Evolutionary conservation across 2,888 invertebrate species (phyloP), one percentile per base, ranked within the genome.

Genomic region (Scrobipalpa atriplicella): DNA sequence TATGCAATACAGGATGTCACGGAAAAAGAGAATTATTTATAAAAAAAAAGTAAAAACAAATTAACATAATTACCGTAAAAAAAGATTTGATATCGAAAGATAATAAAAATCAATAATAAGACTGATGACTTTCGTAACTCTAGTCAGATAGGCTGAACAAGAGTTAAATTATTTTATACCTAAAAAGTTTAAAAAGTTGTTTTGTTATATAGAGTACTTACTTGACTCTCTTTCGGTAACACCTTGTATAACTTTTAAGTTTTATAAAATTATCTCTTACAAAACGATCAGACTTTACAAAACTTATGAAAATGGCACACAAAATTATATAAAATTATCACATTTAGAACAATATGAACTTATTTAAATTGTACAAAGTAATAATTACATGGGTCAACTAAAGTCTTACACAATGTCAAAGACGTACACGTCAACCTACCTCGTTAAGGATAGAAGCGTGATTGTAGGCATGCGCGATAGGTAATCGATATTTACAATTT

Each of bases 221-320:
- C 10, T 1, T 43, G 13, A 3, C 3, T 13, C 11, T 3, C n/a
- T 47, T 16, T 47, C 13, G n/a, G 6, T 47, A 47, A 41, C 5
- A 3, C 1, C 11, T 10, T 1, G 1, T 41, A 41, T 1, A 43
- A n/a, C 43, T 43, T 41, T n/a, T 6, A 16, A 47, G 16, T 56
- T 13, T 11, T 21, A 18, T 54, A 6, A 54, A 7, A 54, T 7
- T 21, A 56, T 13, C 29, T 21, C 21, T 62, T 56, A 66, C 19
- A 66, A 54, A 36, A n/a, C 21, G 51, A 66, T 60, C 54, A 58
- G 36, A 62, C 68, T 68, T 68, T 66, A 65, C 54, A 63, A 65
- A 63, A 69, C 21, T 43, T 36, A 29, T 36, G 16, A 18, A 58
- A 58, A 39, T 63, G 54, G 54, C 54, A 56, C 54, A 29, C 21